A percentile compares a stretch with the other conserved stretches of the same genome.
Conservation (phyloP, 1,140 invertebrate species). For the Drosophila triauraria region DNA sequence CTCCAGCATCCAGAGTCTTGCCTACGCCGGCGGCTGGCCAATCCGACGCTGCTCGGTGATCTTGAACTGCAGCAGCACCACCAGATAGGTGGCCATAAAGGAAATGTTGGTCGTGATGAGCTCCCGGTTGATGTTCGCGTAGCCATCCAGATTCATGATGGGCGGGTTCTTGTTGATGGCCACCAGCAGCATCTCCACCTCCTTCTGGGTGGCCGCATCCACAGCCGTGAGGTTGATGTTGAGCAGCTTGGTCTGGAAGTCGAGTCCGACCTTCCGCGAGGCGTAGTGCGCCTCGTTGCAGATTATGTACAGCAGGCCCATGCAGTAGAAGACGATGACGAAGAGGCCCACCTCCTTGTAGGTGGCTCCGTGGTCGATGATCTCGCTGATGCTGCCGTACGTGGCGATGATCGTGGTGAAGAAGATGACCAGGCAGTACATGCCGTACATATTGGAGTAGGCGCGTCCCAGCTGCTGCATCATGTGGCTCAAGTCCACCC, state of each 20-base stretch:
- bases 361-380: constrained; percentile 88
- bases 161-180: constrained; percentile 90
- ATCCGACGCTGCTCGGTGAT: constrained; percentile 84
- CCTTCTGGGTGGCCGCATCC: constrained; percentile 87
- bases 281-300: constrained; percentile 90
- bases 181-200: constrained; percentile 90
- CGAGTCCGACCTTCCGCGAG: constrained; percentile 88
- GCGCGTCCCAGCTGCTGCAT: constrained; percentile 90
- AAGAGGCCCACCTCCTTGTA: constrained; percentile 89
- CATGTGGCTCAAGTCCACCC: constrained; percentile 90
- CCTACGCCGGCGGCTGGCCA: constrained; percentile 8
- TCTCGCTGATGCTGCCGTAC: constrained; percentile 89
- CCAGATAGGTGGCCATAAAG: constrained; percentile 89
- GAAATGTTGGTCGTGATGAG: constrained; percentile 89
- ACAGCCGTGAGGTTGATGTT: constrained; percentile 88
- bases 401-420: constrained; percentile 89
- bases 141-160: constrained; percentile 89
- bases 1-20: background rate
- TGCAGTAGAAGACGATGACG: constrained; percentile 89
- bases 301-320: constrained; percentile 88
- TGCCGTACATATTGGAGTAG: constrained; percentile 90
- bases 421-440: constrained; percentile 89
- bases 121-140: constrained; percentile 89
- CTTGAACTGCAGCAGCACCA: constrained; percentile 89
- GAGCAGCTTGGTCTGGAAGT: constrained; percentile 88